phyloP scores from a whole-genome alignment of 2,113 vertebrate genomes.

The Coryphaenoides rupestris region DNA sequence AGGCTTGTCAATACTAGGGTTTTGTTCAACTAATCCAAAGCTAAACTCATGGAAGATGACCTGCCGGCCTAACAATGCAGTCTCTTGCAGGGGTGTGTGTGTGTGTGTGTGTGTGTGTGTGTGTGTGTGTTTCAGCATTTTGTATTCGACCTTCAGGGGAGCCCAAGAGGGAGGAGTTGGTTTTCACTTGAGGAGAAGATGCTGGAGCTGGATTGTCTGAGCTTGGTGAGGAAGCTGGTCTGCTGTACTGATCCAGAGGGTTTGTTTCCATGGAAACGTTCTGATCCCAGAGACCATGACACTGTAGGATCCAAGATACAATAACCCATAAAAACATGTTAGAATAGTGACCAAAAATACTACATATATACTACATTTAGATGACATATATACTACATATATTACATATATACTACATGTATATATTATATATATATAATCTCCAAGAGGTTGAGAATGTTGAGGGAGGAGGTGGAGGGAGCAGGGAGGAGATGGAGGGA shows the following conservation, averaged over 20 bases:
- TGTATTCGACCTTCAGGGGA: neutral
- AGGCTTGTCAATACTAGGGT: no score
- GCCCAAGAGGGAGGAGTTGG: neutral
- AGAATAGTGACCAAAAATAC: neutral
- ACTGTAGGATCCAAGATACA: constrained; percentile 57
- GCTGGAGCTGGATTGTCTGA: constrained; percentile 10
- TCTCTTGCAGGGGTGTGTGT: neutral
- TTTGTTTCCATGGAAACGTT: constrained; percentile 60
- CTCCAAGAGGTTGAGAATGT: no score
- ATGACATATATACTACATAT: no score
- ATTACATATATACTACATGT: no score
- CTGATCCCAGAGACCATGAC: constrained; percentile 93
- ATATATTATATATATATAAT: no score
- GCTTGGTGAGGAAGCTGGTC: constrained; percentile 69
- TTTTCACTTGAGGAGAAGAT: neutral
- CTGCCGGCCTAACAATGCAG: no score
- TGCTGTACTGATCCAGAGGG: constrained; percentile 38
- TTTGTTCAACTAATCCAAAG: no score
- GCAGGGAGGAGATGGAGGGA: no score
- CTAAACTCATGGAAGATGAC: no score
- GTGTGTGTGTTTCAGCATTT: neutral
- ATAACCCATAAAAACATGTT: neutral
- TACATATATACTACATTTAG: no score
- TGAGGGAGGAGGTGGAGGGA: no score
- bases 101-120: neutral